A percentile compares a stretch with the other conserved stretches of the same genome.
phyloP scores from a whole-genome alignment of 2,888 invertebrate genomes.

The Sepiola atlantica region DNA sequence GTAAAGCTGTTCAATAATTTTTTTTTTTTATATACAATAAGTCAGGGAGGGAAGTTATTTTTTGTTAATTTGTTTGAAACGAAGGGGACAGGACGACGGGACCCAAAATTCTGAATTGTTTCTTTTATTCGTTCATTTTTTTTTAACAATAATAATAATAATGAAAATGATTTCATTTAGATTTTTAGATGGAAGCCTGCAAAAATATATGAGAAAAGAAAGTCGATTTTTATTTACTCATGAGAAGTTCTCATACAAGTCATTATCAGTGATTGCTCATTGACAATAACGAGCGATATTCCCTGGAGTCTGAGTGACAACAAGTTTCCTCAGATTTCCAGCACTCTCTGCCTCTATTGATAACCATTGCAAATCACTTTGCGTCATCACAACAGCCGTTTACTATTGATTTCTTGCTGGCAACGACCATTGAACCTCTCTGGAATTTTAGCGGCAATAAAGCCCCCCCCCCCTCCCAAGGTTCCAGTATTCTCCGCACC shows the following conservation, averaged over 20 bases:
- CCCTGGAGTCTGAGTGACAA: no score
- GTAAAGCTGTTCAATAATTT: not conserved
- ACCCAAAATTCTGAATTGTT: not conserved
- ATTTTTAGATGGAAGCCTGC: not conserved
- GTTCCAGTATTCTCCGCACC: not conserved
- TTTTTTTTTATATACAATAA: not conserved
- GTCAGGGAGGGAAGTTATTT: not conserved
- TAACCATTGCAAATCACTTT: no score
- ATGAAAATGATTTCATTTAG: not conserved
- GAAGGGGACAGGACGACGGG: not conserved
- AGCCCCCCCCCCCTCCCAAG: no score
- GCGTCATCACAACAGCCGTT: no score
- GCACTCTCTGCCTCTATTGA: no score
- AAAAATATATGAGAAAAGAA: not conserved
- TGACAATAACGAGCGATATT: no score
- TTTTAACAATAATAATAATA: not conserved
- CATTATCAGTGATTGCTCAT: no score
- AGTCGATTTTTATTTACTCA: not conserved
- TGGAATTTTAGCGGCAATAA: no score
- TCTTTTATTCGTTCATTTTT: not conserved
- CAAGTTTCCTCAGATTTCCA: no score
- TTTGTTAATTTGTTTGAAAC: not conserved
- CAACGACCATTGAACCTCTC: no score
- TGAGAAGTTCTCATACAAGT: no score
- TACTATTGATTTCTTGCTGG: no score